Conservation (phyloP, 2,113 vertebrate species). For the Danio rerio region DNA sequence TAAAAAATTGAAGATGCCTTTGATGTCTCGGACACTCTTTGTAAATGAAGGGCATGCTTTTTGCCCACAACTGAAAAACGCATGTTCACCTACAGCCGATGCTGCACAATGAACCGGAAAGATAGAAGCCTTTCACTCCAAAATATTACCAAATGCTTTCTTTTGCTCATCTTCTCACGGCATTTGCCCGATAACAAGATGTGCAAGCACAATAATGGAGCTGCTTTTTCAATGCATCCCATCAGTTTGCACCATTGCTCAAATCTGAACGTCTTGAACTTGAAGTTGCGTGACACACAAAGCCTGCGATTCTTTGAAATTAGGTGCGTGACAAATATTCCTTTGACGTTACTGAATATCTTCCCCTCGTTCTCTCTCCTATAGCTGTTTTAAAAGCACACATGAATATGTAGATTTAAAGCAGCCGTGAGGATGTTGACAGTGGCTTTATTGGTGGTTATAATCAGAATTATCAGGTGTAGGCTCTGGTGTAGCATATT, state of each 20-base stretch:
- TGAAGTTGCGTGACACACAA: slow-evolving; percentile 1
- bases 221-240: slow-evolving; percentile 22
- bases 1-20: slow-evolving; percentile 49
- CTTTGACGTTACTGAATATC: slow-evolving; percentile 39
- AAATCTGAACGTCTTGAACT: slow-evolving; percentile 8
- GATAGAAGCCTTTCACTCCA: neutral
- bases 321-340: slow-evolving; percentile 23
- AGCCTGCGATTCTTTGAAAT: slow-evolving; percentile 27
- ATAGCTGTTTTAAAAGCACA: slow-evolving; percentile 57
- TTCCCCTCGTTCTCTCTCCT: slow-evolving; percentile 55
- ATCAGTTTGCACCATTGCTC: slow-evolving; percentile 9
- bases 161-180: slow-evolving; percentile 25
- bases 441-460: slow-evolving; percentile 72
- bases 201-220: slow-evolving; percentile 39
- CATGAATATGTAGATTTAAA: slow-evolving; percentile 77
- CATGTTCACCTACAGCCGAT: slow-evolving; percentile 61
- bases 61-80: slow-evolving; percentile 30
- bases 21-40: slow-evolving; percentile 38
- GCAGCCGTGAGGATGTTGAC: slow-evolving; percentile 65
- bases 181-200: slow-evolving; percentile 32
- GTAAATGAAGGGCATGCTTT: slow-evolving; percentile 41
- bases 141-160: slow-evolving; percentile 23
- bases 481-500: slow-evolving; percentile 87
- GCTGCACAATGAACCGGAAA: slow-evolving; percentile 59
- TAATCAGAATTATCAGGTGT: slow-evolving; percentile 90